Evolutionary conservation across 2,113 vertebrate genomes (phyloP).

Genomic region (Alaudala cheleensis): DNA sequence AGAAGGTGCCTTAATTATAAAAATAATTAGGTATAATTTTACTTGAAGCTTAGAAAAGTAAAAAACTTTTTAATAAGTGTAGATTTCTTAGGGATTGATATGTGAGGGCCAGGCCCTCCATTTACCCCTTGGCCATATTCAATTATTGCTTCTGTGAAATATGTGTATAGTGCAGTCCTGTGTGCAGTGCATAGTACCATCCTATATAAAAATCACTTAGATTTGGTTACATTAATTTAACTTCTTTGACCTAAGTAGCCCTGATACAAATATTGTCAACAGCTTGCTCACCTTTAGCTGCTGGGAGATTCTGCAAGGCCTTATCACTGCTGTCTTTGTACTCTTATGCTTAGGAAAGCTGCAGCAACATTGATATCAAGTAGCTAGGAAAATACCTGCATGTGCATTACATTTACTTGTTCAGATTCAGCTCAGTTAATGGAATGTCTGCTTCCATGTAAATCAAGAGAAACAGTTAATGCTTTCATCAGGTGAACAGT

Average conservation of each 20-base stretch:
- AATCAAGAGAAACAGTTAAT: slow-evolving; percentile 68
- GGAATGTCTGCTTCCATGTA: slow-evolving; percentile 55
- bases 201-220: background rate
- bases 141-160: background rate
- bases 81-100: background rate
- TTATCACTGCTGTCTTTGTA: slow-evolving; percentile 64
- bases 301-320: background rate
- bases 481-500: slow-evolving; percentile 72
- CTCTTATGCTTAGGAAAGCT: background rate
- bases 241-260: slow-evolving; percentile 59
- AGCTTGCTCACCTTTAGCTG: slow-evolving; percentile 22
- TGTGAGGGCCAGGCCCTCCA: background rate
- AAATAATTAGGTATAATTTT: background rate
- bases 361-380: slow-evolving; percentile 36
- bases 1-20: background rate
- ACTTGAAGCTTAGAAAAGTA: background rate
- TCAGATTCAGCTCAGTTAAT: slow-evolving; percentile 59
- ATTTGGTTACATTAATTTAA: slow-evolving; percentile 61
- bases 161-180: background rate
- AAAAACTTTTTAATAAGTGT: background rate
- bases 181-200: background rate
- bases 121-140: background rate
- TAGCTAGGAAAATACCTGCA: slow-evolving; percentile 64
- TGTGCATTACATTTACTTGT: slow-evolving; percentile 39
- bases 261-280: slow-evolving; percentile 52